These are phyloP conservation scores for Ceratotherium simum DNA, from an alignment of 2,113 vertebrate genomes.

Conservation along the genomic window DNA sequence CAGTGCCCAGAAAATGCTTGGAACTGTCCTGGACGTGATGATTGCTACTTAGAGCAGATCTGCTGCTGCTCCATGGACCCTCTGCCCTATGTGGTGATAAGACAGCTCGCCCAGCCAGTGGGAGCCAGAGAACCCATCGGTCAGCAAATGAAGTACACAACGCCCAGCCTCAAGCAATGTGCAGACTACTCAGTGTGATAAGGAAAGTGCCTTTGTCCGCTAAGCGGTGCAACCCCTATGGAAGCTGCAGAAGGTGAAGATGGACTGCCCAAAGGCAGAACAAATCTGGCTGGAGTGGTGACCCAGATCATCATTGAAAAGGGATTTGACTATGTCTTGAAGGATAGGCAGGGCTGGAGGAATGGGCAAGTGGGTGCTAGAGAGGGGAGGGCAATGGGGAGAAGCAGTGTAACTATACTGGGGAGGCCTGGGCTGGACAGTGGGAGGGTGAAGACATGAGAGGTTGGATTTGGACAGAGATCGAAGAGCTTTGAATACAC, in stretches of 20 bases:
- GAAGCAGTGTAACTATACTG: background rate
- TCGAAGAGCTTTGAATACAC: background rate
- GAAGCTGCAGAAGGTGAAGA: background rate
- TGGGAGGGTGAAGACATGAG: background rate
- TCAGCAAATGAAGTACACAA: background rate
- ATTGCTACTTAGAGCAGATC: slow-evolving; percentile 20
- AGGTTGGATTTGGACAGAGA: background rate
- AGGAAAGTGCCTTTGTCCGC: background rate
- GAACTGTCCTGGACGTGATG: slow-evolving; percentile 20
- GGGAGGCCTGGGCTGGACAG: background rate
- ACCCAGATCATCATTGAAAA: background rate
- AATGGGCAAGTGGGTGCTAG: background rate
- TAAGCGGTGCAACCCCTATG: rapidly evolving
- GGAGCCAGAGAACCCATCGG: background rate
- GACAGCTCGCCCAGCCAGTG: background rate
- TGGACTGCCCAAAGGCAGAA: background rate
- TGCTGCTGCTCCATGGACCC: background rate
- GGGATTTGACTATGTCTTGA: background rate
- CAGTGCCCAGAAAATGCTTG: slow-evolving; percentile 77
- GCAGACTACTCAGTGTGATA: background rate
- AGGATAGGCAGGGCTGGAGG: background rate
- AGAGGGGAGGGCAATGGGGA: background rate
- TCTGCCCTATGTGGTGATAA: background rate
- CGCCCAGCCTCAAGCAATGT: background rate
- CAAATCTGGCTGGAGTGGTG: background rate